Base-by-base conservation (phyloP, 2,113 vertebrate species). In the Zosterops pallidus region DNA sequence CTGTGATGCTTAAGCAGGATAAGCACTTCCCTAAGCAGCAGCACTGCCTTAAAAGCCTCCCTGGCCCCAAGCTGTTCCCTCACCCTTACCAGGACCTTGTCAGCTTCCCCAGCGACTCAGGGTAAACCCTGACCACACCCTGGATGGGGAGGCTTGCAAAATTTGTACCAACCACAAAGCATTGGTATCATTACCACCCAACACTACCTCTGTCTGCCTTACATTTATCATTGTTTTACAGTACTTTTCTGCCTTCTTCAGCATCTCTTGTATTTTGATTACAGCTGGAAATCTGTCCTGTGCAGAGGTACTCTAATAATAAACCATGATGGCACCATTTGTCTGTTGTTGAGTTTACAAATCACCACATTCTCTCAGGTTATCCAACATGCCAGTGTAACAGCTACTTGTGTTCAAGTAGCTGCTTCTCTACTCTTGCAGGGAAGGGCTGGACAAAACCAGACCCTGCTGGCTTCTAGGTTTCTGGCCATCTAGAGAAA, bases 101-200 rank as follows among this genome's bases (percentile, higher is more conserved):
- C 10, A 3, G 2, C 46, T 76, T 28, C 16, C 28, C 0, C 24
- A 10, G 12, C 1, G 5, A 77, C 42, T 14, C 28, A 47, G 1
- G 0, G 42, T 53, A 56, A 65, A 76, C 12, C 23, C 21, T 1
- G 3, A 46, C 14, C n/a, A 28, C 5, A 9, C 2, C 26, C 44
- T 3, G 0, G 19, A 46, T 26, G 23, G 7, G 39, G 15, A 6
- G 4, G 5, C 17, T 71, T 63, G 22, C 18, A 57, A 74, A 59
- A 53, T 47, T 22, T 44, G 17, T 41, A 59, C n/a, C 8, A 18
- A 39, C 20, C 26, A 31, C 0, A 0, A 59, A 42, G 13, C 4
- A 4, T 2, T 31, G 16, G 31, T 55, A 52, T 39, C 41, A 62
- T 15, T 9, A 44, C 13, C 46, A 84, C 9, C 3, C 2, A 12